phyloP scores from a whole-genome alignment of 1,140 invertebrate genomes.

The Conus ventricosus region DNA sequence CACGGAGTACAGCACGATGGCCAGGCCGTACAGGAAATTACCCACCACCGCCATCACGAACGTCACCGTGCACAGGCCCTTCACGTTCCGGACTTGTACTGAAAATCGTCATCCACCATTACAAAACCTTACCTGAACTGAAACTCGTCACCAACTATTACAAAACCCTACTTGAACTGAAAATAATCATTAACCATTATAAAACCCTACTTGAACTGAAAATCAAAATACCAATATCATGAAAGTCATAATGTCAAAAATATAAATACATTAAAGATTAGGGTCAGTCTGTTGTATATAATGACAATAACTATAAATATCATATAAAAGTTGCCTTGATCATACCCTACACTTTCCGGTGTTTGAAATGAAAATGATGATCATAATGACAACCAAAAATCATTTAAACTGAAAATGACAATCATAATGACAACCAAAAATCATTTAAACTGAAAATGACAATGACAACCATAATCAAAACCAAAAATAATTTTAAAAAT shows the following conservation, averaged over 20 bases:
- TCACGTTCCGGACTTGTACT: conserved; percentile 60
- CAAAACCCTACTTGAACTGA: too few species aligned
- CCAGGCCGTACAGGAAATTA: conserved; percentile 60
- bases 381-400: background rate
- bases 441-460: too few species aligned
- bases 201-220: too few species aligned
- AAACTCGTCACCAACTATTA: too few species aligned
- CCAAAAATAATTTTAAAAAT: too few species aligned
- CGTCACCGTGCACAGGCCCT: conserved; percentile 57
- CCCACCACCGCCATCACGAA: conserved; percentile 61
- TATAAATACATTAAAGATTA: too few species aligned
- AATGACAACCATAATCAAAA: too few species aligned
- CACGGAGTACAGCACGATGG: conserved; percentile 57
- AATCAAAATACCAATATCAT: too few species aligned
- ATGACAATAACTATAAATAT: background rate
- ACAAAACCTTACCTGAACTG: conserved; percentile 37
- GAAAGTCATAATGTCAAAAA: too few species aligned
- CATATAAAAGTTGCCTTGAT: background rate
- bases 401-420: background rate
- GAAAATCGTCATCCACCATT: background rate
- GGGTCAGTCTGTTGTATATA: background rate
- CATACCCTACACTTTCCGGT: too few species aligned
- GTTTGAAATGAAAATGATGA: background rate
- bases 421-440: too few species aligned
- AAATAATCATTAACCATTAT: too few species aligned